phyloP scores from a whole-genome alignment of 2,797 vertebrate genomes.

The Falco cherrug region DNA sequence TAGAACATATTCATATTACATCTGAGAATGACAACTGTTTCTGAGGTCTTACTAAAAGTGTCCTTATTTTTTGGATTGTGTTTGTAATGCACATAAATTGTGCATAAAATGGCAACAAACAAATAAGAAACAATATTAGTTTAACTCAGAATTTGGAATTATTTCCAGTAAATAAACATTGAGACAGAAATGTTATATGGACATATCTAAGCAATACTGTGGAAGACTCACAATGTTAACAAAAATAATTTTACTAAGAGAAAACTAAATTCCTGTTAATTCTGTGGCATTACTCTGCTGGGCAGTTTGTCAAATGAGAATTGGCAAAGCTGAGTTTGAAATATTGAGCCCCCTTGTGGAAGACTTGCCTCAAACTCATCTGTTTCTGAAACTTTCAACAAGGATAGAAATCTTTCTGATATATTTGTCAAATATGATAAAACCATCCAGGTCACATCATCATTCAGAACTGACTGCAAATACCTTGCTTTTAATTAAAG shows the following conservation, averaged over 20 bases:
- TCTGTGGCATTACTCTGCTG: not conserved
- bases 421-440: not conserved
- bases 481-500: slow-evolving; percentile 5
- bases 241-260: not conserved
- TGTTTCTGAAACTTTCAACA: not conserved
- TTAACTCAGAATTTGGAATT: not conserved
- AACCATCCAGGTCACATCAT: not conserved
- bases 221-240: not conserved
- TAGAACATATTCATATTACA: not conserved
- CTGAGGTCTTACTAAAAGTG: not conserved
- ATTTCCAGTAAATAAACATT: not conserved
- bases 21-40: not conserved
- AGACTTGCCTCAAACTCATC: not conserved
- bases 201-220: not conserved
- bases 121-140: not conserved
- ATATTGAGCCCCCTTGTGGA: slow-evolving; percentile 64
- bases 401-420: not conserved
- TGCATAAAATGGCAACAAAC: not conserved
- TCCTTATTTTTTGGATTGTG: not conserved
- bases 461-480: not conserved
- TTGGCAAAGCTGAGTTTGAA: slow-evolving; percentile 32
- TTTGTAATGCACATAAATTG: too few relatives aligned
- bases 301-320: not conserved
- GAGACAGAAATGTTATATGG: not conserved
- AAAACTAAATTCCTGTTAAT: not conserved